phyloP scores from a whole-genome alignment of 2,888 invertebrate species.

The Nebria brevicollis region DNA sequence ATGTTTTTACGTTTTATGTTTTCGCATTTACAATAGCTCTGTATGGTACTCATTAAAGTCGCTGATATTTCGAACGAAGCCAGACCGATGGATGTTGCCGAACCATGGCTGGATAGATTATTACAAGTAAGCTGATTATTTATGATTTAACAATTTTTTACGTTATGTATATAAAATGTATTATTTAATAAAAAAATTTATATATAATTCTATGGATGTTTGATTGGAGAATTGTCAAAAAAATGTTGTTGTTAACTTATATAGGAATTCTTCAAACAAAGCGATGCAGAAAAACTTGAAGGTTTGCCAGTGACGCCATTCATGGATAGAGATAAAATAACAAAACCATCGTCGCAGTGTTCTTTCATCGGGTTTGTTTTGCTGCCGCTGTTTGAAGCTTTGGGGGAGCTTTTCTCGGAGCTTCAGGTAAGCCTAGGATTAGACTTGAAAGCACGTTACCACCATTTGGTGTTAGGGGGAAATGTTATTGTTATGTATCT shows the following conservation, averaged over 20 bases:
- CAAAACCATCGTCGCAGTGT: constrained; percentile 84
- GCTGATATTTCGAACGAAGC: constrained; percentile 88
- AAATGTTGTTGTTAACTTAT: constrained; percentile 49
- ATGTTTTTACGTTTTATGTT: background rate
- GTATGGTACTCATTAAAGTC: constrained; percentile 85
- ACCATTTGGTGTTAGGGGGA: constrained; percentile 25
- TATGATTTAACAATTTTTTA: background rate
- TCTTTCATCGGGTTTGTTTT: constrained; percentile 85
- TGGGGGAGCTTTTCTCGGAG: constrained; percentile 78
- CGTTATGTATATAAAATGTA: no score
- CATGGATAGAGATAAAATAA: constrained; percentile 87
- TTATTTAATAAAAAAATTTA: background rate
- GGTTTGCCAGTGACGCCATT: constrained; percentile 86
- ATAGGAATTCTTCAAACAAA: constrained; percentile 80
- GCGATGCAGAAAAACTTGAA: constrained; percentile 83
- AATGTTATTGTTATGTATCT: constrained; percentile 25
- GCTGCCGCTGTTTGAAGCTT: constrained; percentile 81
- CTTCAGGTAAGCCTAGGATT: constrained; percentile 67
- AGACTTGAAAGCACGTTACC: constrained; percentile 37
- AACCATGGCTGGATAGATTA: constrained; percentile 82
- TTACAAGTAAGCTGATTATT: constrained; percentile 64
- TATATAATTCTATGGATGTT: no score
- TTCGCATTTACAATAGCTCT: constrained; percentile 64
- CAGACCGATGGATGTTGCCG: constrained; percentile 83
- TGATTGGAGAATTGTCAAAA: background rate